phyloP scores from a whole-genome alignment of 1,140 invertebrate species.

The Bombus superbus region DNA sequence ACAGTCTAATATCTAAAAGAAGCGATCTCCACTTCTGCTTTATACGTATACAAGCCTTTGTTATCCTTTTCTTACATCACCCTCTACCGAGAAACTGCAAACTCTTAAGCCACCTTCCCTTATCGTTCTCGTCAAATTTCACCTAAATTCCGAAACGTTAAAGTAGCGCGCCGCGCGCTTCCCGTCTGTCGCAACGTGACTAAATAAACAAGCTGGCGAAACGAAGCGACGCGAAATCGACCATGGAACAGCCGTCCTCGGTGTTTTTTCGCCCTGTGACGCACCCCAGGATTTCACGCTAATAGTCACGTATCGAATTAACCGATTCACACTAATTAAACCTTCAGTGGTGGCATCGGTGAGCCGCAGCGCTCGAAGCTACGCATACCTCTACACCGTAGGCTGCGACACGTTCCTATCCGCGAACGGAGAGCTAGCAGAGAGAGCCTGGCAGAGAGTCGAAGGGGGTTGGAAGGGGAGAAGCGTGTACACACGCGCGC shows the following conservation, averaged over 20 bases:
- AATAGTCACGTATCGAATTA: conserved; percentile 70
- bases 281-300: conserved; percentile 60
- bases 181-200: not conserved
- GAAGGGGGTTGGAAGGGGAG: not conserved
- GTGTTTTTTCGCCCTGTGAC: conserved; percentile 22
- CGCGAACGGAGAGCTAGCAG: not conserved
- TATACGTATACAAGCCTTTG: not conserved
- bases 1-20: too few relatives aligned
- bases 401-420: conserved; percentile 15
- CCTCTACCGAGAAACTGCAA: too few relatives aligned
- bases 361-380: conserved; percentile 62
- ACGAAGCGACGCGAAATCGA: not conserved
- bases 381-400: conserved; percentile 61
- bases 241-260: not conserved
- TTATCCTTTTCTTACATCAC: not conserved
- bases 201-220: not conserved
- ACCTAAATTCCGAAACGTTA: not conserved
- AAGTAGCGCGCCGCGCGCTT: not conserved
- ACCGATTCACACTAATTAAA: conserved; percentile 72
- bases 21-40: too few relatives aligned
- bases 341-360: conserved; percentile 66
- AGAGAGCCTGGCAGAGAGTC: not conserved
- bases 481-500: conserved; percentile 5
- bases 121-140: not conserved
- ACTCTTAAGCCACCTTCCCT: not conserved